Percentiles rank a stretch among this genome's conserved stretches.
Conservation (phyloP, 2,113 vertebrate genomes). For the Tursiops truncatus region DNA sequence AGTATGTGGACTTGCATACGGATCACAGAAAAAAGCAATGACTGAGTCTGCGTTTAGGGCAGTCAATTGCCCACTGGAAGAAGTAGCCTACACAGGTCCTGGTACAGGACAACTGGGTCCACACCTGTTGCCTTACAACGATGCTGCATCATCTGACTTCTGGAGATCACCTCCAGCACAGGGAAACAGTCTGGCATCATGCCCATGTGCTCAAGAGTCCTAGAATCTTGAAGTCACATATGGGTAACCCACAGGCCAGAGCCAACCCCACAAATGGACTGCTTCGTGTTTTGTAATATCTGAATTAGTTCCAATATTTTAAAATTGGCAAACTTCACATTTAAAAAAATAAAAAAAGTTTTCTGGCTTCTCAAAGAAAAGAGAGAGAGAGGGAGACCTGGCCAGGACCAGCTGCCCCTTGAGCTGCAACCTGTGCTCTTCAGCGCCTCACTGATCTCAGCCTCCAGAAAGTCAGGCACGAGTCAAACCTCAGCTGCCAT, state of each 20-base stretch:
- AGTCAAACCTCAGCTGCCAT: background rate
- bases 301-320: background rate
- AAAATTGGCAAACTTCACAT: background rate
- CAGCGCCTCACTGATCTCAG: too few species aligned
- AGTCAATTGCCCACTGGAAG: background rate
- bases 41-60: background rate
- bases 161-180: background rate
- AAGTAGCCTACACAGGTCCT: fast-evolving
- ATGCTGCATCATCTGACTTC: background rate
- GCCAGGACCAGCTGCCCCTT: background rate
- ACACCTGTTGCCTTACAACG: background rate
- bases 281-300: background rate
- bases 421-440: background rate
- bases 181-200: background rate
- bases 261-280: background rate
- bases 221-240: background rate
- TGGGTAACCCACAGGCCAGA: background rate
- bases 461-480: background rate
- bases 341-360: background rate
- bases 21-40: background rate
- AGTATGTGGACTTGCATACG: fast-evolving
- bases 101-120: too few species aligned
- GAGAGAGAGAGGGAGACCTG: background rate
- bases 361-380: background rate
- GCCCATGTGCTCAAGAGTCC: background rate